These are phyloP conservation scores for Nasonia vitripennis DNA, from an alignment of 1,140 invertebrate species.

Conservation along the genomic window DNA sequence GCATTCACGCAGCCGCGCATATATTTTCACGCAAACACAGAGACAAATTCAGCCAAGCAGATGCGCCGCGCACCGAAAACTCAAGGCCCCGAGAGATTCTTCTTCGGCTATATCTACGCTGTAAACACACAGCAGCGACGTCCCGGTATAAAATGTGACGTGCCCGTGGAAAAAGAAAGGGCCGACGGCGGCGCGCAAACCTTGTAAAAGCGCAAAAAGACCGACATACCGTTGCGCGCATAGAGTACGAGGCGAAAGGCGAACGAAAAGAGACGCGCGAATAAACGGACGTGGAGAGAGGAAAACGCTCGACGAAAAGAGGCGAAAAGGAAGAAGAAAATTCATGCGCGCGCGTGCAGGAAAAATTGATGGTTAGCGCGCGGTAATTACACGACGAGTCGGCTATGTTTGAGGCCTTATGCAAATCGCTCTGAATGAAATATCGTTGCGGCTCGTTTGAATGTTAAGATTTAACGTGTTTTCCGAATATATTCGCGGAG, in stretches of 20 bases:
- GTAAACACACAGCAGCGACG: slow-evolving; percentile 16
- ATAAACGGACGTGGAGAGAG: slow-evolving; percentile 27
- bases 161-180: slow-evolving; percentile 18
- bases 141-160: slow-evolving; percentile 39
- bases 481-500: too few species aligned
- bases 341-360: background rate
- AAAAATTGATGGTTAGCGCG: background rate
- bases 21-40: background rate
- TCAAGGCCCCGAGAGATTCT: slow-evolving; percentile 10
- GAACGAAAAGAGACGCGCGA: slow-evolving; percentile 18
- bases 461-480: too few species aligned
- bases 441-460: background rate
- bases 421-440: background rate
- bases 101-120: slow-evolving; percentile 19
- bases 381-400: background rate
- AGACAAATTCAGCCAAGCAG: background rate
- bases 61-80: slow-evolving; percentile 7
- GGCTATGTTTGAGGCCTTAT: too few species aligned
- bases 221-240: background rate
- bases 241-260: background rate
- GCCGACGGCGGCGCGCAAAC: background rate
- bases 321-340: background rate
- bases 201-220: slow-evolving; percentile 21
- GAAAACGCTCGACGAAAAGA: background rate
- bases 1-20: background rate